phyloP scores from a whole-genome alignment of 2,888 invertebrate species.

The Epistrophe grossulariae region DNA sequence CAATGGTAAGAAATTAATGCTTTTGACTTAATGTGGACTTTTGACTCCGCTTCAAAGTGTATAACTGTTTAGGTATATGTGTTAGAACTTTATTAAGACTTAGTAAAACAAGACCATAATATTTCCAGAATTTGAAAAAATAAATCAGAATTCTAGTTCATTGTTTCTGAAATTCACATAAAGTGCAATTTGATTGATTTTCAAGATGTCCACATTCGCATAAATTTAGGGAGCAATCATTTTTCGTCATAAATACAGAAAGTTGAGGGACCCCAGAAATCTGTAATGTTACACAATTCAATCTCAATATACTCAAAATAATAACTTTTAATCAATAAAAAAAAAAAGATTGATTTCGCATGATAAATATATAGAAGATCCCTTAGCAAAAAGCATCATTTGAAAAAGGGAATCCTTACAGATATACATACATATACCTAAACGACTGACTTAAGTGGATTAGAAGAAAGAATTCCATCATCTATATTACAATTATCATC shows the following conservation, averaged over 20 bases:
- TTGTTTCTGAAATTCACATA: too few relatives aligned
- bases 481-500: conserved; percentile 75
- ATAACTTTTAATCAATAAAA: conserved; percentile 1
- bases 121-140: too few relatives aligned
- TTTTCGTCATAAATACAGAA: neutral
- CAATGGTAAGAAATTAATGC: too few relatives aligned
- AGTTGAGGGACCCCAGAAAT: neutral
- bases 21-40: too few relatives aligned
- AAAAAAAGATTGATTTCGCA: neutral
- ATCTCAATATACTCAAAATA: neutral
- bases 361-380: too few relatives aligned
- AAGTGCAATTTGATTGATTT: too few relatives aligned
- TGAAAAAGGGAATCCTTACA: neutral
- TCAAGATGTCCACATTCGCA: neutral
- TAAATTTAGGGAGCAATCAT: neutral
- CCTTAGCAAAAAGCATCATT: neutral
- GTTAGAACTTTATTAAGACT: too few relatives aligned
- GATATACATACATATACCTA: neutral
- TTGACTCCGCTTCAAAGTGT: too few relatives aligned
- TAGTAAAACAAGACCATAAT: too few relatives aligned
- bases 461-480: conserved; percentile 65
- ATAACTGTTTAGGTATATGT: too few relatives aligned
- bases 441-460: conserved; percentile 62
- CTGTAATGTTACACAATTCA: neutral
- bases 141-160: too few relatives aligned